phyloP scores from a whole-genome alignment of 2,888 invertebrate genomes.

The Platycheirus albimanus region DNA sequence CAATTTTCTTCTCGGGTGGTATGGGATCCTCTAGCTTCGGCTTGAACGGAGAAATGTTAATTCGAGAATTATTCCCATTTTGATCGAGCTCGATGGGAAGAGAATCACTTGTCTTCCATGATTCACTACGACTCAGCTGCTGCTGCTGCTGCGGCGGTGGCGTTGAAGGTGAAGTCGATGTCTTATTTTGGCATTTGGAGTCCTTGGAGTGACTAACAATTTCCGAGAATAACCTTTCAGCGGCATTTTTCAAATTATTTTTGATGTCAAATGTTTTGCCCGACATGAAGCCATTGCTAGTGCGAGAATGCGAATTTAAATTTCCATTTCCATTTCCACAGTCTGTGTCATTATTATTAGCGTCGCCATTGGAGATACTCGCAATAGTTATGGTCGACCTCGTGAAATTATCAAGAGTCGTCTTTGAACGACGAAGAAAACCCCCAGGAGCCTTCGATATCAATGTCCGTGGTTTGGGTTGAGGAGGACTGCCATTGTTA shows the following conservation, averaged over 20 bases:
- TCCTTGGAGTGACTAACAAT: slow-evolving; percentile 81
- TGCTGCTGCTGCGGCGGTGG: no score
- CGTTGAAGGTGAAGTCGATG: slow-evolving; percentile 27
- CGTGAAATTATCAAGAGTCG: slow-evolving; percentile 79
- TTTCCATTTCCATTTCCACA: slow-evolving; percentile 20
- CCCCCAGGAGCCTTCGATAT: slow-evolving; percentile 61
- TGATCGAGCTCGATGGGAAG: slow-evolving; percentile 39
- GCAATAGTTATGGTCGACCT: slow-evolving; percentile 57
- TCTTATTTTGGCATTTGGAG: slow-evolving; percentile 52
- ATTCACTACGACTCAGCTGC: slow-evolving; percentile 53
- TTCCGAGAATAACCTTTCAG: slow-evolving; percentile 82
- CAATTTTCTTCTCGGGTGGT: slow-evolving; percentile 80
- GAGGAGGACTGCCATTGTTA: slow-evolving; percentile 64
- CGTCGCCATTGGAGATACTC: slow-evolving; percentile 44
- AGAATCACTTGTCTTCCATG: slow-evolving; percentile 41
- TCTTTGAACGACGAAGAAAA: slow-evolving; percentile 80
- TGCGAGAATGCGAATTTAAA: slow-evolving; percentile 47
- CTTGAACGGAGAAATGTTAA: slow-evolving; percentile 22
- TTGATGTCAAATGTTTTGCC: slow-evolving; percentile 81
- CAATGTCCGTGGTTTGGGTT: slow-evolving; percentile 73
- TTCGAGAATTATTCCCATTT: slow-evolving; percentile 47
- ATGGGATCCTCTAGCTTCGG: slow-evolving; percentile 75
- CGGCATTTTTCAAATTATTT: slow-evolving; percentile 82
- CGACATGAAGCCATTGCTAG: slow-evolving; percentile 75
- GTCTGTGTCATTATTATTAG: slow-evolving; percentile 49